Base-by-base conservation (phyloP, 2,888 invertebrate genomes). In the Thumatha senex region DNA sequence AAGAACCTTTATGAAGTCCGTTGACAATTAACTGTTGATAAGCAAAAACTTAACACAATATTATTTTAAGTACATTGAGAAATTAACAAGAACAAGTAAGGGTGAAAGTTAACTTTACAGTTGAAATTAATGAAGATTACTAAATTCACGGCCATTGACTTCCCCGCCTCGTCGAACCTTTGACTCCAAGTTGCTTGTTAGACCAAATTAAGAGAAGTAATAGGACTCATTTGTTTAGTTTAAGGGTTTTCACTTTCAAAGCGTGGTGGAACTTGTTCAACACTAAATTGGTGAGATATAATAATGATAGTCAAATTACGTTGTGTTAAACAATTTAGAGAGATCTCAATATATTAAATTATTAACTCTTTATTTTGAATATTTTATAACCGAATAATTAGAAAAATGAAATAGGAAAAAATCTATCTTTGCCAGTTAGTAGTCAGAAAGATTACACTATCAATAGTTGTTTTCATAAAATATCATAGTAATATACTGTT, bases 151-250 rank as follows among this genome's bases (percentile, higher is more conserved):
- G 87, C 82, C 90, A 89, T 89, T 89, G 89, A 87, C 84, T 82
- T 81, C 80, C 83, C 70, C 86, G 87, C 86, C 82, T 78, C 84
- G 83, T 81, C 82, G 84, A 89, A 87, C 87, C 89, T 88, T 89
- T 84, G 86, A 85, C 86, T 86, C 75, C 82, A 83, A 89, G 77
- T 86, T 82, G 84, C 88, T 89, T 89, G 89, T 89, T 86, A 82
- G 82, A 86, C 86, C 84, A 88, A 91, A 90, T 90, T 88, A 88
- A 88, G 90, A 90, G 89, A 88, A 89, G 89, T 90, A 91, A 91
- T 90, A 86, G 87, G 80, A 69, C 80, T 78, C 86, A 89, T 91
- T 91, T 89, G 84, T 91, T 86, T 84, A 84, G 83, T 86, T 90
- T 88, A 88, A 84, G 78, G 78, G 84, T 79, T 61, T 76, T 75